Base-by-base conservation (phyloP, 1,140 invertebrate genomes). In the Drosophila cardini region DNA sequence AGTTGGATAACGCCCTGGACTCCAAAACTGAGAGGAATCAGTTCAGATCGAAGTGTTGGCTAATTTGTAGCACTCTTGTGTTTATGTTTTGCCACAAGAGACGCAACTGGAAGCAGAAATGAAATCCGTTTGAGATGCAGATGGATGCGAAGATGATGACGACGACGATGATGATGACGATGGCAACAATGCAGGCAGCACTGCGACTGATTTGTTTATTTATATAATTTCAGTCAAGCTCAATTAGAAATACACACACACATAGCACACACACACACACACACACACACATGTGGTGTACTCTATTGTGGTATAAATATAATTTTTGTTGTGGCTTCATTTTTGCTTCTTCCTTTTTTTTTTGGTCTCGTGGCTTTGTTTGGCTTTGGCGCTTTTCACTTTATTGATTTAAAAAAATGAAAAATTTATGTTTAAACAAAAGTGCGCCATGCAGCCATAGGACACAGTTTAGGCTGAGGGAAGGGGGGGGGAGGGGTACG, bases 391-490 rank as follows among this genome's bases (percentile, higher is more conserved):
- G 82, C 78, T 82, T 86, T 87, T 76, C 72, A 67, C 80, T 87
- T 87, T 87, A 90, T 90, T 90, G 86, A 90, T 90, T 90, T 87
- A 83, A 78, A 90, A 90, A 90, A 90, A 90, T 90, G 87, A 90
- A 90, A 90, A 90, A 90, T 90, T 90, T 90, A 90, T 90, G 87
- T 87, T 87, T 90, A 87, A 87, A 87, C 83, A 87, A 89, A 79
- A 80, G 61, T 78, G 78, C 75, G 58, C 73, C 63, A 75, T 78
- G 79, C 80, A 79, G 73, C 53, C 73, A 46, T 50, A 32, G 55
- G 36, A 73, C 26, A 67, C 36, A 46, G 46, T 52, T 45, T 40
- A 60, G 16, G 45, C 8, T 40, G 15, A 38, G 18, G 56, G 46
- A 43, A 3, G 8, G 42, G 9, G 53, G 9, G 13, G 46, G 36